Evolutionary conservation across 1,140 invertebrate species (phyloP), one percentile per base, ranked within the genome.

Genomic region (Cecropterus lyciades): DNA sequence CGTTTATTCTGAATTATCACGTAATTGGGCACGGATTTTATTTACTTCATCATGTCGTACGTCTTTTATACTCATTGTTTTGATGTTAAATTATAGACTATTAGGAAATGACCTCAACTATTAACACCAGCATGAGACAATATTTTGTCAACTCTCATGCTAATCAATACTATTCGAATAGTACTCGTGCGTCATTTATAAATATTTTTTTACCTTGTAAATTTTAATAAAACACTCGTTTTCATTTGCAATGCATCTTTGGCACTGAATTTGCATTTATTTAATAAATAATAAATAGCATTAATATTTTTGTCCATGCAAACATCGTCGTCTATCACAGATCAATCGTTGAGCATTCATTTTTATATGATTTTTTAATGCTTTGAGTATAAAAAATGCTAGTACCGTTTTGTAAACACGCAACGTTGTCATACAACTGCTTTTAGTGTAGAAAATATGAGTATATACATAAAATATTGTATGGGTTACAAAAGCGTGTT

Each of bases 221-320:
- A 53, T 55, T 30, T 20, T 6, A 63, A 62, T 48, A 53, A 68
- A 69, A 69, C 45, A 63, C 37, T 17, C 14, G 20, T 7, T 13
- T 69, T 65, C 40, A 79, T 85, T 82, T 76, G 77, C 85, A 91
- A 87, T 89, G 89, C 89, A 74, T 89, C 88, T 88, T 87, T 89
- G 87, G 87, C 87, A 89, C 82, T 89, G 82, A 75, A 72, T 86
- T 82, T 89, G 87, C 87, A 72, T 89, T 89, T 87, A 85, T 82
- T 84, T 53, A 84, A 84, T 84, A 84, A 80, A 82, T 82, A 82
- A 80, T 80, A 82, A 79, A 76, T 77, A 81, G 30, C 43, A 49
- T 70, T 79, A 75, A 80, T 77, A 75, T 75, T 77, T 75, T 55
- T 76, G 77, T 82, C 73, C 73, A 72, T 78, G 69, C 73, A 65